Percentiles rank a stretch among this genome's conserved stretches.
Conservation (phyloP, 2,113 vertebrate species). For the Tragelaphus imberbis region DNA sequence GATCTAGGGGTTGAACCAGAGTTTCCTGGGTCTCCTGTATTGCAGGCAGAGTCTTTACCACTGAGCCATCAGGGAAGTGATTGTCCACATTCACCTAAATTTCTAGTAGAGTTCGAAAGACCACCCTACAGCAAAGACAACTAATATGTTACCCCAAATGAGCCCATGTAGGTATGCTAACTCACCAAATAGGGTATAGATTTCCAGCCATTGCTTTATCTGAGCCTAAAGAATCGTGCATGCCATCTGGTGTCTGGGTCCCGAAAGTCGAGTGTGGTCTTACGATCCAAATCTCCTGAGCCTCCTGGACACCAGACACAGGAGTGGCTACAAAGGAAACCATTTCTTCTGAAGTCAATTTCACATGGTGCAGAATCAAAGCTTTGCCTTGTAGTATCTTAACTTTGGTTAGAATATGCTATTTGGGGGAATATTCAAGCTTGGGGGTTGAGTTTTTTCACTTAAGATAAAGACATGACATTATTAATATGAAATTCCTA, state of each 20-base stretch:
- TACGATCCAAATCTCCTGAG: neutral
- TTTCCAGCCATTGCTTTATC: neutral
- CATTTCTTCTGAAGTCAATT: neutral
- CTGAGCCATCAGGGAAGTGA: neutral
- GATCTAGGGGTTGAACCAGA: too few species aligned
- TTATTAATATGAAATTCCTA: neutral
- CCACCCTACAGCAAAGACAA: neutral
- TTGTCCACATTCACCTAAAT: neutral
- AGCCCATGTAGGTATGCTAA: neutral
- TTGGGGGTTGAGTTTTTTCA: neutral
- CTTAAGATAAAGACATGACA: neutral
- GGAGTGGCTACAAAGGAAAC: neutral
- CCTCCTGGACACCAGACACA: neutral
- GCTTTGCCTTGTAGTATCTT: neutral
- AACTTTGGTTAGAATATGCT: neutral
- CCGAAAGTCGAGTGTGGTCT: neutral
- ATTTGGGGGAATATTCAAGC: neutral
- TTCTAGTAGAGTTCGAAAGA: neutral
- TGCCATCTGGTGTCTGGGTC: neutral
- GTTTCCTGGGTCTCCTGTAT: neutral
- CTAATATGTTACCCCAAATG: neutral
- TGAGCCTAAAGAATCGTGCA: neutral
- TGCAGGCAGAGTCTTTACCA: neutral
- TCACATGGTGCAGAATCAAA: neutral
- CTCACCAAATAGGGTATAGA: neutral